Evolutionary conservation across 2,797 vertebrate species (phyloP).

Genomic region (Triplophysa bombifrons): DNA sequence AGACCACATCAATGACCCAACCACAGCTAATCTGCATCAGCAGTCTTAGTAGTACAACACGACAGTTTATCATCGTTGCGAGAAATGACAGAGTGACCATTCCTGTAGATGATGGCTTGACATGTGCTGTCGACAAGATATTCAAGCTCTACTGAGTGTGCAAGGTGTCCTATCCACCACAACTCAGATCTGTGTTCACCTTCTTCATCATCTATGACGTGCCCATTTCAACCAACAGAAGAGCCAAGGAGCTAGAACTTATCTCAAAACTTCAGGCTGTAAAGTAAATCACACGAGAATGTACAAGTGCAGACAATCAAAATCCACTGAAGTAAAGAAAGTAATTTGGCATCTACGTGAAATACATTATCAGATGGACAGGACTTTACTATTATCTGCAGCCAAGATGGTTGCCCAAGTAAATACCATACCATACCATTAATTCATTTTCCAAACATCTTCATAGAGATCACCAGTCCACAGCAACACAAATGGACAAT

Average conservation of each 20-base stretch:
- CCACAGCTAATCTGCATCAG: conserved; percentile 34
- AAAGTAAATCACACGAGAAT: conserved; percentile 14
- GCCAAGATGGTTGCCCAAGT: conserved; percentile 35
- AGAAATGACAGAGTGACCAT: conserved; percentile 34
- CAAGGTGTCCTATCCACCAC: conserved; percentile 24
- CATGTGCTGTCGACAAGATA: conserved; percentile 31
- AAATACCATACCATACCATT: conserved; percentile 6
- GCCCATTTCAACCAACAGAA: too few species aligned
- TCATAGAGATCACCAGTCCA: conserved; percentile 21
- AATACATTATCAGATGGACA: conserved; percentile 37
- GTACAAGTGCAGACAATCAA: conserved; percentile 16
- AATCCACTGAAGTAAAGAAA: conserved; percentile 15
- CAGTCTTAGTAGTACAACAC: conserved; percentile 7
- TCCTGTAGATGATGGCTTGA: conserved; percentile 42
- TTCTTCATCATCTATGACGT: too few species aligned
- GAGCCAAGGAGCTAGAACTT: conserved; percentile 12
- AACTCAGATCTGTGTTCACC: conserved; percentile 14
- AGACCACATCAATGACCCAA: background rate
- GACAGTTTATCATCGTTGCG: conserved; percentile 17
- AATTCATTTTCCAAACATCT: conserved; percentile 35
- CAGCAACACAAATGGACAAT: background rate
- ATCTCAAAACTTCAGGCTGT: conserved; percentile 29
- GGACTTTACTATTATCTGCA: conserved; percentile 32
- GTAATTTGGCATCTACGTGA: conserved; percentile 33
- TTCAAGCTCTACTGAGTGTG: conserved; percentile 15